phyloP scores from a whole-genome alignment of 2,113 vertebrate genomes.

The Calyptomena viridis region DNA sequence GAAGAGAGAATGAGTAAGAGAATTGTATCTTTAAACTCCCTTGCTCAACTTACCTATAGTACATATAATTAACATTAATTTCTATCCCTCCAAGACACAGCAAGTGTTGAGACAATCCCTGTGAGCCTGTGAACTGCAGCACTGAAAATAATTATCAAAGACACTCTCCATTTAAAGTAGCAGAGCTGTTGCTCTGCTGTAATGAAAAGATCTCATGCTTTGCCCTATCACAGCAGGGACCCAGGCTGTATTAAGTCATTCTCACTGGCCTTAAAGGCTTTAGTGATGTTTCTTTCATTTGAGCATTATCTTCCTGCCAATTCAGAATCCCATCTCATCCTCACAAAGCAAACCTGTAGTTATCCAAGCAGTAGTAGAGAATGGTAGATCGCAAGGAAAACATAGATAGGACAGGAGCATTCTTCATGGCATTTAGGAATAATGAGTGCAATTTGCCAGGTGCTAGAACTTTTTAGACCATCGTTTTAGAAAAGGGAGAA shows the following conservation, averaged over 20 bases:
- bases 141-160: slow-evolving; percentile 2
- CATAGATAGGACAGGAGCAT: neutral
- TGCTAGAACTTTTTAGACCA: neutral
- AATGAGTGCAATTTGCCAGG: neutral
- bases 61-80: neutral
- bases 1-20: neutral
- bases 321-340: slow-evolving; percentile 27
- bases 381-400: neutral
- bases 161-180: neutral
- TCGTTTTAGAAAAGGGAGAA: neutral
- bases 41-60: neutral
- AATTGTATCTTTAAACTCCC: neutral
- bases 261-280: neutral
- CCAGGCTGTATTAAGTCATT: slow-evolving; percentile 1
- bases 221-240: neutral
- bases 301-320: neutral
- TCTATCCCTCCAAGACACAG: neutral
- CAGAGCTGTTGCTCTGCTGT: slow-evolving; percentile 5
- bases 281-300: slow-evolving; percentile 34
- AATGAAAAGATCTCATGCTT: slow-evolving; percentile 7
- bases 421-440: neutral
- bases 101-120: neutral
- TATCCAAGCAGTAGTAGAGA: neutral
- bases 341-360: neutral
- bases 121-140: neutral